These are phyloP conservation scores for Pogonocherus hispidulus DNA, from an alignment of 2,888 invertebrate genomes.

Conservation along the genomic window DNA sequence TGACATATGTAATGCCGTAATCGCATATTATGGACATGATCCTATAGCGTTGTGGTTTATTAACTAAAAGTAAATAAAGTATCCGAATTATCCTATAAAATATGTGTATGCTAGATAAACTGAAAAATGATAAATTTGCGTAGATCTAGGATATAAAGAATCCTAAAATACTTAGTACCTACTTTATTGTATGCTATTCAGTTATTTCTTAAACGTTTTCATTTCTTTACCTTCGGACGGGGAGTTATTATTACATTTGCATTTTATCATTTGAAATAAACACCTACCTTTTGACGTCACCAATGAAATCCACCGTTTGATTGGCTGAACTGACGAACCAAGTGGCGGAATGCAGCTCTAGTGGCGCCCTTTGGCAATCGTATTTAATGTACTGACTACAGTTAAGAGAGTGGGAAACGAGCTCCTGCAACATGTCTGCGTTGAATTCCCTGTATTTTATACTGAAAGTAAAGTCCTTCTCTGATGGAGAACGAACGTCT, in stretches of 20 bases:
- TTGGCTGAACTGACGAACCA: conserved; percentile 90
- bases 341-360: conserved; percentile 88
- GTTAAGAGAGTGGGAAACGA: conserved; percentile 90
- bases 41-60: too few relatives aligned
- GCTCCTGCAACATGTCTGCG: conserved; percentile 90
- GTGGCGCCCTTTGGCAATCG: conserved; percentile 89
- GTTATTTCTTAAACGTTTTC: not conserved
- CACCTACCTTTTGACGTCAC: conserved; percentile 82
- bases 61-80: too few relatives aligned
- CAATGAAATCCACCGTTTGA: conserved; percentile 84
- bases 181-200: not conserved
- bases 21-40: too few relatives aligned
- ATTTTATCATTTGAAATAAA: not conserved
- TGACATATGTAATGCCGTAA: too few relatives aligned
- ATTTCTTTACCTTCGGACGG: not conserved
- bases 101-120: too few relatives aligned
- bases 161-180: too few relatives aligned
- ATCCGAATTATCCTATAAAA: too few relatives aligned
- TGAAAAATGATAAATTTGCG: too few relatives aligned
- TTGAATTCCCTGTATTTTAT: conserved; percentile 92
- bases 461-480: conserved; percentile 86
- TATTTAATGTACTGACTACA: conserved; percentile 92
- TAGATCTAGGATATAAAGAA: too few relatives aligned
- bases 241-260: not conserved
- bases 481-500: conserved; percentile 84